Evolutionary conservation across 1,140 invertebrate species (phyloP).

Genomic region (Papilio xuthus): DNA sequence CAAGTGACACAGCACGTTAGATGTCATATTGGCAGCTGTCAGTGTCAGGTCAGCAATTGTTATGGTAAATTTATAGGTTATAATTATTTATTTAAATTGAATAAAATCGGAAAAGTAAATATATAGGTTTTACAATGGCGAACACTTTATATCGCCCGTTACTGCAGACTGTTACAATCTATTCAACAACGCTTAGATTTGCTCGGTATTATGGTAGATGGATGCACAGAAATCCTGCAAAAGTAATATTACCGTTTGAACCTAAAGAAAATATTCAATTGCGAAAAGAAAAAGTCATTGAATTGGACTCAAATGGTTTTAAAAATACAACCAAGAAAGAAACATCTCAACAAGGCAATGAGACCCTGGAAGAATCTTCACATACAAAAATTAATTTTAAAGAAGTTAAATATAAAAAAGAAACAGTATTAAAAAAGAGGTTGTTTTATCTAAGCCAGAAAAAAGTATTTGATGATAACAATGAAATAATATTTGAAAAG

Average conservation of each 20-base stretch:
- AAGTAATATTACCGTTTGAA: slow-evolving; percentile 68
- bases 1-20: too few relatives aligned
- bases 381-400: slow-evolving; percentile 48
- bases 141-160: slow-evolving; percentile 47
- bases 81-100: neutral
- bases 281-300: slow-evolving; percentile 73
- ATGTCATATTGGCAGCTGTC: too few relatives aligned
- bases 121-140: slow-evolving; percentile 46
- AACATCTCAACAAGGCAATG: slow-evolving; percentile 16
- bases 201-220: slow-evolving; percentile 66
- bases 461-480: slow-evolving; percentile 80
- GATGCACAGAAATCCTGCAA: slow-evolving; percentile 68
- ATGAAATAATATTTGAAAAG: slow-evolving; percentile 82
- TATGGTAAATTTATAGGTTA: neutral
- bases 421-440: slow-evolving; percentile 59
- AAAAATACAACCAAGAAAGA: slow-evolving; percentile 45
- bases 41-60: too few relatives aligned
- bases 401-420: slow-evolving; percentile 61
- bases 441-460: slow-evolving; percentile 71
- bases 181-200: slow-evolving; percentile 24
- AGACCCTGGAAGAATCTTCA: neutral
- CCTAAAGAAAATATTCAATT: slow-evolving; percentile 52
- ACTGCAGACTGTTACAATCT: slow-evolving; percentile 38
- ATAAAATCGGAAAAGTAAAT: neutral
- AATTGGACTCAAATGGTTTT: slow-evolving; percentile 51